Percentiles rank a stretch among this genome's conserved stretches.
Evolutionary conservation across 1,140 invertebrate species (phyloP).

Genomic region (Drosophila pallidifrons): DNA sequence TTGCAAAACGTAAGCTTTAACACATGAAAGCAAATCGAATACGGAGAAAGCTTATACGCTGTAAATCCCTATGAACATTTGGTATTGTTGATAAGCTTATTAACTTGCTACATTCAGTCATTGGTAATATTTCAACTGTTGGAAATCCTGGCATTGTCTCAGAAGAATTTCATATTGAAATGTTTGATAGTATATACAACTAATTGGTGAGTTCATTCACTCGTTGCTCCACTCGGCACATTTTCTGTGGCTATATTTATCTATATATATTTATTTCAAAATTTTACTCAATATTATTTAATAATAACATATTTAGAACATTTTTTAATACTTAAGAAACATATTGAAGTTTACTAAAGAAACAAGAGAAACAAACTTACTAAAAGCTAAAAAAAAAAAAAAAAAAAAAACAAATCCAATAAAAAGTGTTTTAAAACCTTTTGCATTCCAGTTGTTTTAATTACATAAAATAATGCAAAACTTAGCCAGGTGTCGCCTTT

Average conservation of each 20-base stretch:
- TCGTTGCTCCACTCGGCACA: conserved; percentile 26
- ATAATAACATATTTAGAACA: conserved; percentile 28
- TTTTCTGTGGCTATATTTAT: conserved; percentile 22
- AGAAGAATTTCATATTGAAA: not conserved
- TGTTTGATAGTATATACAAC: conserved; percentile 3
- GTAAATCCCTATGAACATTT: not conserved
- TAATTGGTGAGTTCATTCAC: conserved; percentile 35
- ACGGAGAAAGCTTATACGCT: not conserved
- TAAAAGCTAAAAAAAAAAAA: conserved; percentile 19
- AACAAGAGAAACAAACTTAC: conserved; percentile 2
- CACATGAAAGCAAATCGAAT: not conserved
- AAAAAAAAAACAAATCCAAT: conserved; percentile 53
- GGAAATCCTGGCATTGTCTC: conserved; percentile 10
- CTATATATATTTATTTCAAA: conserved; percentile 30
- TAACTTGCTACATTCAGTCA: conserved; percentile 1
- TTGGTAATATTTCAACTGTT: conserved; percentile 17
- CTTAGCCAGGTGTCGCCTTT: conserved; percentile 73
- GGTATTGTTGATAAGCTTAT: not conserved
- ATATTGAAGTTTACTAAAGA: conserved; percentile 14
- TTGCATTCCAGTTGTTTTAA: conserved; percentile 83
- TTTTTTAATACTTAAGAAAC: conserved; percentile 42
- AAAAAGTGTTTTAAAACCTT: conserved; percentile 76
- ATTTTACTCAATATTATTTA: conserved; percentile 13
- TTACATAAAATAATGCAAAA: conserved; percentile 64
- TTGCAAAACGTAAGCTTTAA: conserved; percentile 19